phyloP scores from a whole-genome alignment of 2,888 invertebrate genomes.

The Chrysomela aeneicollis region DNA sequence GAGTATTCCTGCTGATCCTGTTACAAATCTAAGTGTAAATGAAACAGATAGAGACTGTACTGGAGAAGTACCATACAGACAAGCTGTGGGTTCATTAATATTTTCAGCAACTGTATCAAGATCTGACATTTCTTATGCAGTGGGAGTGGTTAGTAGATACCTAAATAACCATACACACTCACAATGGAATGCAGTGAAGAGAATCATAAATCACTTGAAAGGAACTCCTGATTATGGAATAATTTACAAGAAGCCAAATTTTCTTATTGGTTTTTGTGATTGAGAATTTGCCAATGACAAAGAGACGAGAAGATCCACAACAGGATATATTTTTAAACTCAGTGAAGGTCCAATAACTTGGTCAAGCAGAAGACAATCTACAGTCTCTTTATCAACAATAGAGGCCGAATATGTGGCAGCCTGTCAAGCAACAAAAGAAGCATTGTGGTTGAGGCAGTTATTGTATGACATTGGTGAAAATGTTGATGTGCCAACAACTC shows the following conservation, averaged over 20 bases:
- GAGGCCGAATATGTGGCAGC: slow-evolving; percentile 45
- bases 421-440: slow-evolving; percentile 39
- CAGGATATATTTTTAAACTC: slow-evolving; percentile 40
- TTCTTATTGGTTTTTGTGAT: slow-evolving; percentile 15
- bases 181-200: slow-evolving; percentile 24
- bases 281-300: slow-evolving; percentile 19
- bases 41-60: not conserved
- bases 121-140: slow-evolving; percentile 19
- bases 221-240: slow-evolving; percentile 19
- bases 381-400: slow-evolving; percentile 40
- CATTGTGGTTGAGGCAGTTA: slow-evolving; percentile 34
- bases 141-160: slow-evolving; percentile 15
- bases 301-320: slow-evolving; percentile 40
- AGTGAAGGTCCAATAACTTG: slow-evolving; percentile 36
- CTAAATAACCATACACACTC: slow-evolving; percentile 16
- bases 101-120: slow-evolving; percentile 10
- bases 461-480: slow-evolving; percentile 14
- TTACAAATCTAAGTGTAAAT: slow-evolving; percentile 6
- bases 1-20: slow-evolving; percentile 12
- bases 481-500: slow-evolving; percentile 5
- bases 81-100: slow-evolving; percentile 24
- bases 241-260: not conserved
- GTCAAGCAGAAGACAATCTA: not conserved
- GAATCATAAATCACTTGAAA: slow-evolving; percentile 14
- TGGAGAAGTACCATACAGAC: slow-evolving; percentile 22